These are phyloP conservation scores for Semotilus atromaculatus DNA, from an alignment of 2,797 vertebrate genomes.

Conservation along the genomic window DNA sequence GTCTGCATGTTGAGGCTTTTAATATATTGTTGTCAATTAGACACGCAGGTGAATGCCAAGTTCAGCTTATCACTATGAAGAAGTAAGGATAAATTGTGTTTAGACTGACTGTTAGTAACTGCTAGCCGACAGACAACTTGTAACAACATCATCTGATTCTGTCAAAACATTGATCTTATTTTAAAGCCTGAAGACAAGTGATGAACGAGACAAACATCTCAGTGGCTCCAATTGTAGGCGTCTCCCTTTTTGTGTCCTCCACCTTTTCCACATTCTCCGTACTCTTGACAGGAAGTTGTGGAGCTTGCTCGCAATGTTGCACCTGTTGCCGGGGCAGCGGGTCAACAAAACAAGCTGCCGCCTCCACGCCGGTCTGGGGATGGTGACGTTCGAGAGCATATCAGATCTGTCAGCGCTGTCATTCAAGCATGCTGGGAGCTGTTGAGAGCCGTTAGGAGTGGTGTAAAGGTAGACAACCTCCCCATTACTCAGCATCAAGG, in stretches of 20 bases:
- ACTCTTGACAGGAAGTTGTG: slow-evolving; percentile 68
- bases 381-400: slow-evolving; percentile 31
- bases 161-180: slow-evolving; percentile 11
- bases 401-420: slow-evolving; percentile 68
- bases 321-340: slow-evolving; percentile 79
- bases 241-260: slow-evolving; percentile 18
- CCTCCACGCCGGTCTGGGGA: slow-evolving; percentile 58
- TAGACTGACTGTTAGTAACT: slow-evolving; percentile 8
- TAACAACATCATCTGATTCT: slow-evolving; percentile 12
- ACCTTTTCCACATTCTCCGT: slow-evolving; percentile 59
- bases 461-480: slow-evolving; percentile 53
- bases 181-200: background rate
- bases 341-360: slow-evolving; percentile 78
- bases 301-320: slow-evolving; percentile 65
- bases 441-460: slow-evolving; percentile 44
- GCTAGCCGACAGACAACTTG: background rate
- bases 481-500: slow-evolving; percentile 73
- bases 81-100: slow-evolving; percentile 10
- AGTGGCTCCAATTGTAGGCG: background rate
- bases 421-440: slow-evolving; percentile 70
- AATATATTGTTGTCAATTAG: slow-evolving; percentile 42
- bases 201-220: slow-evolving; percentile 17
- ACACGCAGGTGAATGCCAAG: slow-evolving; percentile 32
- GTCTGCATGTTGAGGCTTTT: slow-evolving; percentile 39
- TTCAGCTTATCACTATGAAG: slow-evolving; percentile 22